Percentiles rank a stretch among this genome's conserved stretches.
Evolutionary conservation across 2,113 vertebrate genomes (phyloP).

Genomic region (Laticauda laticaudata): DNA sequence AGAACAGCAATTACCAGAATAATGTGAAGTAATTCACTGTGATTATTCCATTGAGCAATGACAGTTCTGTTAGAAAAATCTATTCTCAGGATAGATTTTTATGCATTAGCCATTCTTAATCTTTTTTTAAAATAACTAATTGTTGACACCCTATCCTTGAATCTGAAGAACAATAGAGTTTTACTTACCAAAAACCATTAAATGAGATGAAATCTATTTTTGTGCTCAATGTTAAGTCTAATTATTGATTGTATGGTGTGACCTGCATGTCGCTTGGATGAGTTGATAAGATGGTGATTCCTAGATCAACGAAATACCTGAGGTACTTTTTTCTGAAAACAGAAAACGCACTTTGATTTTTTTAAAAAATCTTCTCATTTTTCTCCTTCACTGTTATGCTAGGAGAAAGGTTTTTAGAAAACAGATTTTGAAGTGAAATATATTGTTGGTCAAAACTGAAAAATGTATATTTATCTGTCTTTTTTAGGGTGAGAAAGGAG

Average conservation of each 20-base stretch:
- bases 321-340: background rate
- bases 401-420: background rate
- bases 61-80: background rate
- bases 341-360: background rate
- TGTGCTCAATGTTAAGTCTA: background rate
- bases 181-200: background rate
- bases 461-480: background rate
- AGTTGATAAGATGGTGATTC: background rate
- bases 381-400: background rate
- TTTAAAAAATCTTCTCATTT: background rate
- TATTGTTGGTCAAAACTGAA: background rate
- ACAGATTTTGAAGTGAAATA: background rate
- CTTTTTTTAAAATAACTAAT: background rate
- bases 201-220: background rate
- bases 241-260: background rate
- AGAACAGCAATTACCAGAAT: background rate
- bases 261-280: background rate
- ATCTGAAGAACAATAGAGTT: background rate
- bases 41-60: background rate
- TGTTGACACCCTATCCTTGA: background rate
- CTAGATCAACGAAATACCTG: background rate
- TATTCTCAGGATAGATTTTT: background rate
- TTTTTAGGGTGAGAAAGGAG: conserved; percentile 75
- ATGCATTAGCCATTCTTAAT: background rate
- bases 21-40: background rate